These are phyloP conservation scores for Drosophila arizonae DNA, from an alignment of 1,140 invertebrate genomes.

Conservation along the genomic window DNA sequence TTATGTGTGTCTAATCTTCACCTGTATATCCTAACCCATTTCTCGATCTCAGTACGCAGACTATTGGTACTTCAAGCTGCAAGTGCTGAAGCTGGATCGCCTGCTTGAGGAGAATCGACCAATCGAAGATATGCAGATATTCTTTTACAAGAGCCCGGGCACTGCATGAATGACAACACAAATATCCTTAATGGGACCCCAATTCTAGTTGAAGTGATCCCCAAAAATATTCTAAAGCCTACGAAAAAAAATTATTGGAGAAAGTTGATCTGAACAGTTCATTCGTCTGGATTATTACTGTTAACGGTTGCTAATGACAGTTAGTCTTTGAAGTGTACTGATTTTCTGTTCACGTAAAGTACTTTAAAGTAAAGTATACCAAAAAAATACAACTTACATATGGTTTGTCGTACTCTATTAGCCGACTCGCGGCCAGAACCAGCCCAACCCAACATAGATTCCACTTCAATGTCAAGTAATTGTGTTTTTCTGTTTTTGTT, in stretches of 20 bases:
- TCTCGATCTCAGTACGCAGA: constrained; percentile 18
- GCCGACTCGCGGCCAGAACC: background rate
- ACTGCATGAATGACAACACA: background rate
- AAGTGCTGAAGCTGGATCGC: constrained; percentile 33
- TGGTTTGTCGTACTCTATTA: background rate
- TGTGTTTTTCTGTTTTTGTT: background rate
- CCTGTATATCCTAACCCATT: background rate
- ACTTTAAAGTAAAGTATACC: background rate
- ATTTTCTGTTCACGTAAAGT: constrained; percentile 28
- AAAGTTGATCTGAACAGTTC: background rate
- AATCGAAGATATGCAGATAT: constrained; percentile 48
- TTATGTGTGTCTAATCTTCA: no score
- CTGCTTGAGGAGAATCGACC: constrained; percentile 32
- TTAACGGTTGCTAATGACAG: constrained; percentile 3
- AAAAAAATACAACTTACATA: background rate
- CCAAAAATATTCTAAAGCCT: constrained; percentile 1
- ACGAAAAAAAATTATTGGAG: constrained; percentile 3
- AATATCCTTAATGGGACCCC: background rate
- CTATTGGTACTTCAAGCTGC: constrained; percentile 41
- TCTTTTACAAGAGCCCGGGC: constrained; percentile 35
- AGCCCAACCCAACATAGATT: background rate
- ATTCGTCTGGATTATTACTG: constrained; percentile 1
- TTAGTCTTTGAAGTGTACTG: constrained; percentile 13
- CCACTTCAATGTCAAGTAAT: constrained; percentile 30
- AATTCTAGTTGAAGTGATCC: background rate